A percentile compares a stretch with the other conserved stretches of the same genome.
Conservation (phyloP, 1,140 invertebrate genomes). For the Scaptodrosophila lebanonensis region DNA sequence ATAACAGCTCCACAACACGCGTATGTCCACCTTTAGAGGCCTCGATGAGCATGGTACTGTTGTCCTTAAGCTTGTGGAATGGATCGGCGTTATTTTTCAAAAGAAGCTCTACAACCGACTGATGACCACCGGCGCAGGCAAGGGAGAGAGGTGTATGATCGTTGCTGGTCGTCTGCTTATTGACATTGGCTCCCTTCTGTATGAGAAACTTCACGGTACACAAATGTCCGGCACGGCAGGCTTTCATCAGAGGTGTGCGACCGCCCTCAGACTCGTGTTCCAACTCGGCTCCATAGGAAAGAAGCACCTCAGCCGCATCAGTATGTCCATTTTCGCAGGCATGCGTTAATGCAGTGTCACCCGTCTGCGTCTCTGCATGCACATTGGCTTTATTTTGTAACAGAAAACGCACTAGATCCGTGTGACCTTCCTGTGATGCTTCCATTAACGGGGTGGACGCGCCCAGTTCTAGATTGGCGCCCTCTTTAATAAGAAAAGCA, state of each 20-base stretch:
- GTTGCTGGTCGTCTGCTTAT: slow-evolving; percentile 96
- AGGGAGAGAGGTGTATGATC: slow-evolving; percentile 98
- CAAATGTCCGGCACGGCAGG: slow-evolving; percentile 98
- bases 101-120: slow-evolving; percentile 93
- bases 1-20: slow-evolving; percentile 93
- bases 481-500: slow-evolving; percentile 96
- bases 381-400: slow-evolving; percentile 92
- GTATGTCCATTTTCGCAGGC: slow-evolving; percentile 98
- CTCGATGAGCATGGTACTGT: slow-evolving; percentile 98
- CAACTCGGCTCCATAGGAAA: slow-evolving; percentile 93
- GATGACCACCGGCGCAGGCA: slow-evolving; percentile 97
- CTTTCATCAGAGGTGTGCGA: slow-evolving; percentile 98
- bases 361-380: slow-evolving; percentile 94
- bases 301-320: slow-evolving; percentile 92
- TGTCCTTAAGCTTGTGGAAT: slow-evolving; percentile 98
- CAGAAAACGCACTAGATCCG: slow-evolving; percentile 93
- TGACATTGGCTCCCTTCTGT: slow-evolving; percentile 94
- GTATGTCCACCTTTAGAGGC: slow-evolving; percentile 98
- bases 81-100: slow-evolving; percentile 94
- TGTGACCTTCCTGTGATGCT: slow-evolving; percentile 97
- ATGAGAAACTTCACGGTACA: slow-evolving; percentile 98
- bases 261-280: slow-evolving; percentile 96
- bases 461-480: slow-evolving; percentile 96
- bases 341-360: slow-evolving; percentile 97
- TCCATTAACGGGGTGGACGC: slow-evolving; percentile 99